Percentiles rank a stretch among this genome's conserved stretches.
These are phyloP conservation scores for Holocentrus rufus DNA, from an alignment of 2,797 vertebrate species.

Conservation along the genomic window DNA sequence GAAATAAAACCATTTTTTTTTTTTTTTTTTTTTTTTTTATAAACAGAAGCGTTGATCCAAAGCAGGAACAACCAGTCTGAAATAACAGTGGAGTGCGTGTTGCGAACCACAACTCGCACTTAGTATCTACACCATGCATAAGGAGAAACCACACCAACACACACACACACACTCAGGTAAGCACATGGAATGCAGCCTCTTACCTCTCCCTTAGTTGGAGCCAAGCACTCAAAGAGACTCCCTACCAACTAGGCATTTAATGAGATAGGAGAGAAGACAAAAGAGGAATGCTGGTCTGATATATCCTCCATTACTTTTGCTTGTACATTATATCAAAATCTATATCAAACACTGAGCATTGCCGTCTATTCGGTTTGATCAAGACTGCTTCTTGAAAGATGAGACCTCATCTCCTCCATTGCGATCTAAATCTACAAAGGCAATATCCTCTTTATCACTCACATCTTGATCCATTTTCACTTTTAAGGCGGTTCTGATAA, in stretches of 20 bases:
- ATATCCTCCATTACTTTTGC: conserved; percentile 36
- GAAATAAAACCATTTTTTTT: too few relatives aligned
- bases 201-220: conserved; percentile 83
- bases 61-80: conserved; percentile 52
- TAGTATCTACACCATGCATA: conserved; percentile 69
- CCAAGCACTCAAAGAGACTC: conserved; percentile 83
- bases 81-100: conserved; percentile 33
- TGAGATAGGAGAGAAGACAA: conserved; percentile 81
- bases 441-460: conserved; percentile 49
- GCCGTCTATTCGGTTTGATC: conserved; percentile 46
- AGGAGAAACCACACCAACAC: conserved; percentile 43
- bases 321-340: conserved; percentile 52
- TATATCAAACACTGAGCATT: conserved; percentile 40
- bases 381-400: conserved; percentile 38
- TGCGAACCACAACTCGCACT: conserved; percentile 36
- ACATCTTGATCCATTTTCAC: conserved; percentile 34
- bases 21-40: too few relatives aligned
- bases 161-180: conserved; percentile 41
- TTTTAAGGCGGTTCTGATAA: conserved; percentile 56
- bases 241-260: conserved; percentile 85
- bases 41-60: conserved; percentile 47
- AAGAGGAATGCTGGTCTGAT: conserved; percentile 73
- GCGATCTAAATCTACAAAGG: conserved; percentile 43
- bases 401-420: conserved; percentile 49
- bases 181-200: conserved; percentile 76